These are phyloP conservation scores for Pristiophorus japonicus DNA, from an alignment of 2,113 vertebrate species.

Conservation along the genomic window DNA sequence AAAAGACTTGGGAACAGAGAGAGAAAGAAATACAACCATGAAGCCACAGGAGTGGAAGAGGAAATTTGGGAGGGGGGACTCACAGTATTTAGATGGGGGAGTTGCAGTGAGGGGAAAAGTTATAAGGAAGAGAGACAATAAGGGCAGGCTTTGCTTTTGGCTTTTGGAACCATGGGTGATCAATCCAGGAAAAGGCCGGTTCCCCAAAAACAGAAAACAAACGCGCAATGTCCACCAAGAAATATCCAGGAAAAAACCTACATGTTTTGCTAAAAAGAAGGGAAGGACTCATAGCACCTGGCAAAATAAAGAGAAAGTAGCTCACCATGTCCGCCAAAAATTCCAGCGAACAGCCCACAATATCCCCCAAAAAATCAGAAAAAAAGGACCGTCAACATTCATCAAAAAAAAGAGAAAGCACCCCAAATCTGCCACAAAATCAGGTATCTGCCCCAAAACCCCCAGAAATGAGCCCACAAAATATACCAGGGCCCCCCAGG, in stretches of 20 bases:
- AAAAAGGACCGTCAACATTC: not conserved
- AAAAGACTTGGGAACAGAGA: slow-evolving; percentile 7
- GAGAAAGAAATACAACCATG: slow-evolving; percentile 1
- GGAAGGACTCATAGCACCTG: not conserved
- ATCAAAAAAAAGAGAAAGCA: not conserved
- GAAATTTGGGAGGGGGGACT: not conserved
- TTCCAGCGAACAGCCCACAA: not conserved
- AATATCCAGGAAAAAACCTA: not conserved
- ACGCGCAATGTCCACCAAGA: not conserved
- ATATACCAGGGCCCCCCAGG: too few species aligned
- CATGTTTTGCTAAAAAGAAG: not conserved
- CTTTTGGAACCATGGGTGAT: not conserved
- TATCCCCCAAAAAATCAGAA: not conserved
- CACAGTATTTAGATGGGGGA: not conserved
- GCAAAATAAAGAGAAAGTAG: not conserved
- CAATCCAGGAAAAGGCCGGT: not conserved
- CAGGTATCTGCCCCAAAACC: not conserved
- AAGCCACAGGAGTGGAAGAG: not conserved
- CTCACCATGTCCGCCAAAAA: not conserved
- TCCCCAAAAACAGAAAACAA: not conserved
- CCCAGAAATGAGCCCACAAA: not conserved
- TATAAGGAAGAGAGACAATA: not conserved
- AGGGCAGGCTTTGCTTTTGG: not conserved
- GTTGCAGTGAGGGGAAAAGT: not conserved
- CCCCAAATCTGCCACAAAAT: not conserved